Evolutionary conservation across 2,113 vertebrate genomes (phyloP).

Genomic region (Connochaetes taurinus): DNA sequence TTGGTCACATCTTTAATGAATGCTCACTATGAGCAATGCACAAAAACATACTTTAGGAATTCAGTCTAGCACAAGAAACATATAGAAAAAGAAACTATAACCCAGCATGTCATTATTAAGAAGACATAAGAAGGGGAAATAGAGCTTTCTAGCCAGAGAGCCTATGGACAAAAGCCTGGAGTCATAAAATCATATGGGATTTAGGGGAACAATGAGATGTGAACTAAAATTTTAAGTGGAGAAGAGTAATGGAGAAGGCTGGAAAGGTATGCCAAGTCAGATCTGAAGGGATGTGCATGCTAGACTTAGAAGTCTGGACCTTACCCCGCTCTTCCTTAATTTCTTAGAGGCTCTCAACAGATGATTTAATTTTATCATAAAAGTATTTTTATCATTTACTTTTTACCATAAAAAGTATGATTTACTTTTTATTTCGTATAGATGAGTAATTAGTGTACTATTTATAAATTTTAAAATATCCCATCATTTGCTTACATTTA

Average conservation of each 20-base stretch:
- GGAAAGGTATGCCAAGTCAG: background rate
- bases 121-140: background rate
- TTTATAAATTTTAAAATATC: background rate
- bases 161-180: background rate
- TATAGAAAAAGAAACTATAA: background rate
- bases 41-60: background rate
- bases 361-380: background rate
- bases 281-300: background rate
- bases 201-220: background rate
- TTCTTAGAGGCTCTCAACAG: background rate
- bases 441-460: background rate
- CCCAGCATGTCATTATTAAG: background rate
- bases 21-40: background rate
- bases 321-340: background rate
- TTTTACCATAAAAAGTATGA: background rate
- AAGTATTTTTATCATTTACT: background rate
- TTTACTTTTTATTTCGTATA: background rate
- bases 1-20: conserved; percentile 1
- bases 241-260: background rate
- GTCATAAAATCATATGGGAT: background rate
- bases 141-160: background rate
- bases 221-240: background rate
- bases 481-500: background rate
- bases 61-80: background rate
- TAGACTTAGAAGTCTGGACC: background rate